These are phyloP conservation scores for Tetragnatha montana DNA, from an alignment of 2,888 invertebrate genomes.

Conservation along the genomic window DNA sequence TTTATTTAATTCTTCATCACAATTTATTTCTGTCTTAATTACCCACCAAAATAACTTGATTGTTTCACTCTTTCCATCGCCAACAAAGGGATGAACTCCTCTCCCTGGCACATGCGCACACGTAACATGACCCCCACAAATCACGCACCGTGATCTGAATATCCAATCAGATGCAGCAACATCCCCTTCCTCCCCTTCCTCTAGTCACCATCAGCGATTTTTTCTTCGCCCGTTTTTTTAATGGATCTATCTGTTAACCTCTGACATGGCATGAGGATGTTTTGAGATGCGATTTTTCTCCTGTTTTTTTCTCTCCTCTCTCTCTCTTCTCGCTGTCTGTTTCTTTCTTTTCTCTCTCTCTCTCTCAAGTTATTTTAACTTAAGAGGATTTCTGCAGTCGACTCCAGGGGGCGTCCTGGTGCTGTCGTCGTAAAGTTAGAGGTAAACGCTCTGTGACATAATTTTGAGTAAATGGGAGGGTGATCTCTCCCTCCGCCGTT, in stretches of 20 bases:
- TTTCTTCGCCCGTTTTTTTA: conserved; percentile 50
- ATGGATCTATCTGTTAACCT: conserved; percentile 70
- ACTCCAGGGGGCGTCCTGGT: conserved; percentile 11
- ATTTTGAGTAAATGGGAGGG: conserved; percentile 38
- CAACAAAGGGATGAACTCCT: conserved; percentile 31
- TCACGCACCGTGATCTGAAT: conserved; percentile 67
- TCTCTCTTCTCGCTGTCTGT: conserved; percentile 15
- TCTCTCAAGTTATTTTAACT: conserved; percentile 37
- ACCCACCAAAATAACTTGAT: too few species aligned
- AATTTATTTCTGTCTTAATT: too few species aligned
- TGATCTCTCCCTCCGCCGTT: not conserved
- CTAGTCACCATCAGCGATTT: conserved; percentile 16
- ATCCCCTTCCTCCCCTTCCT: conserved; percentile 29
- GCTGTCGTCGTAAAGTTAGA: not conserved
- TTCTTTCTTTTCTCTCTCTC: conserved; percentile 14
- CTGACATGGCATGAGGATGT: conserved; percentile 66
- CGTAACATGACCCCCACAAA: conserved; percentile 71
- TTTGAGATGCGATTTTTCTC: conserved; percentile 55
- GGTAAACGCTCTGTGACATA: conserved; percentile 49
- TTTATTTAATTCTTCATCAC: too few species aligned
- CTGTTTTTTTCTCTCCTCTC: conserved; percentile 20
- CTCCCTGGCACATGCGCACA: conserved; percentile 27
- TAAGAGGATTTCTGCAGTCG: conserved; percentile 52
- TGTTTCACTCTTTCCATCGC: not conserved
- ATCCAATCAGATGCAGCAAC: conserved; percentile 63